Conservation (phyloP, 2,888 invertebrate genomes). For the Microctonus hyperodae region DNA sequence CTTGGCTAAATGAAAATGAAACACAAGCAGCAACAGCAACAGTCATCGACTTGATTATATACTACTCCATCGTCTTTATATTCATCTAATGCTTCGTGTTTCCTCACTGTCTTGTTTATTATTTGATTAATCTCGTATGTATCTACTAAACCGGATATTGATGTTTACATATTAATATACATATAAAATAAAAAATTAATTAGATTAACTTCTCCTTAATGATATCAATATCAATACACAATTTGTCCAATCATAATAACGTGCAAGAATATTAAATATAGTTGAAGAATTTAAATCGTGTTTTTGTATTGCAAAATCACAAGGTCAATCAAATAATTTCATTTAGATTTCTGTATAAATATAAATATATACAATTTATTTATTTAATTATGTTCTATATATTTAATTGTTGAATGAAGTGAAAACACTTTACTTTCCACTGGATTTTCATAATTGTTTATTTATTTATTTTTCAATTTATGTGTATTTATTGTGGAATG, state of each 20-base stretch:
- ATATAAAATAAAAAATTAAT: background rate
- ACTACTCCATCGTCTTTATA: background rate
- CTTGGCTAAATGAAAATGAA: constrained; percentile 23
- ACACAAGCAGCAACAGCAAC: constrained; percentile 9
- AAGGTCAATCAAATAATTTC: constrained; percentile 11
- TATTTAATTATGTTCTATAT: constrained; percentile 14
- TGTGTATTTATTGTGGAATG: background rate
- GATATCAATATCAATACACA: background rate
- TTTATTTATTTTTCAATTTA: background rate
- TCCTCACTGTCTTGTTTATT: background rate
- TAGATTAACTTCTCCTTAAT: background rate
- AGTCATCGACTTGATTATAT: constrained; percentile 16
- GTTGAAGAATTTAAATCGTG: background rate
- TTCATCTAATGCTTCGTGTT: background rate
- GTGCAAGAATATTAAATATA: background rate
- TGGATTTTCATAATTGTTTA: constrained; percentile 3
- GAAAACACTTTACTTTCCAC: constrained; percentile 18
- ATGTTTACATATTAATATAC: background rate
- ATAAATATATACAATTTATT: background rate
- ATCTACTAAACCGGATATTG: background rate
- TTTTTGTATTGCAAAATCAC: background rate
- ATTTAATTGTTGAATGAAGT: constrained; percentile 7
- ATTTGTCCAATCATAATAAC: background rate
- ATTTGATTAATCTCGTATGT: background rate
- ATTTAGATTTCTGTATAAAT: background rate